Percentiles rank a stretch among this genome's conserved stretches.
Conservation (phyloP, 2,113 vertebrate species). For the Protobothrops mucrosquamatus region DNA sequence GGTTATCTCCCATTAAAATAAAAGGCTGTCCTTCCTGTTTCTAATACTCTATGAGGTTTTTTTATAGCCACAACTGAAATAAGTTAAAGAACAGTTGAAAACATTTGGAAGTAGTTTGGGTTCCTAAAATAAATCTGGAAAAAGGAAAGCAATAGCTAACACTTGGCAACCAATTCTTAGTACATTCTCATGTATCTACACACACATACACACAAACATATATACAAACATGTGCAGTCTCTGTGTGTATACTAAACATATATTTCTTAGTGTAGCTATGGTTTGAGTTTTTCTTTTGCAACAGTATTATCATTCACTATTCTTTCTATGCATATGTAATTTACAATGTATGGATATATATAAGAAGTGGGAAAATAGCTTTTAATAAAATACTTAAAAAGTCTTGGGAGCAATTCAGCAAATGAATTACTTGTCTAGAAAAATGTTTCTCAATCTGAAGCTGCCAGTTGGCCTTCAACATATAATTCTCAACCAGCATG, state of each 20-base stretch:
- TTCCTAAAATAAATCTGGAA: background rate
- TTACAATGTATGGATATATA: background rate
- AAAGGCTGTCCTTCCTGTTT: background rate
- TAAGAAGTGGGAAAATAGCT: background rate
- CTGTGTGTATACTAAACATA: background rate
- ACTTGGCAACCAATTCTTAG: background rate
- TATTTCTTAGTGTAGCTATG: background rate
- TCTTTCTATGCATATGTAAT: background rate
- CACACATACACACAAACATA: background rate
- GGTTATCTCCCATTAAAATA: background rate
- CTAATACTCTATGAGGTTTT: background rate
- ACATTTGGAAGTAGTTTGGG: background rate
- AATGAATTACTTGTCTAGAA: background rate
- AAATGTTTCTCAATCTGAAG: background rate
- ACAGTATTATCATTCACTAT: background rate
- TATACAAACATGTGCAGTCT: background rate
- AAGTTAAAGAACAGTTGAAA: background rate
- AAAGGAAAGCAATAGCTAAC: background rate
- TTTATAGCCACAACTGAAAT: background rate
- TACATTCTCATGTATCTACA: background rate
- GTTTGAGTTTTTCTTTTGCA: background rate
- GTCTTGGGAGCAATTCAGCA: background rate
- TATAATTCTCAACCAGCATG: background rate
- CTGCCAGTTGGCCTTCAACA: background rate
- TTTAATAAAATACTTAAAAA: background rate